Percentiles rank a stretch among this genome's conserved stretches.
phyloP scores from a whole-genome alignment of 2,888 invertebrate genomes.

The Rotaria magnacalcarata region DNA sequence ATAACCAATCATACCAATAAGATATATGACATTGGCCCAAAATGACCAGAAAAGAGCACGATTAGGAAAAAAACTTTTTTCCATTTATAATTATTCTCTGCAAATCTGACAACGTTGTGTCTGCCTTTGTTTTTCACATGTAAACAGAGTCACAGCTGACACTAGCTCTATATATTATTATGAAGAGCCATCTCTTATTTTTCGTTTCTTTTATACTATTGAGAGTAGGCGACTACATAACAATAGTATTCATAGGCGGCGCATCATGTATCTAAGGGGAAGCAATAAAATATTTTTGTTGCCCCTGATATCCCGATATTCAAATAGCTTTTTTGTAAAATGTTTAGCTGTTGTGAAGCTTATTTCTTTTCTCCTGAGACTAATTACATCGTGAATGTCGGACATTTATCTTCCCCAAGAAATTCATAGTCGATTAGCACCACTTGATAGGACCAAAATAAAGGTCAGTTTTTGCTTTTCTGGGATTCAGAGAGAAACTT shows the following conservation, averaged over 20 bases:
- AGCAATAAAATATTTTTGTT: too few species aligned
- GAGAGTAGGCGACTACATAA: background rate
- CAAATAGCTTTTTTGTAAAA: too few species aligned
- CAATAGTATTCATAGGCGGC: background rate
- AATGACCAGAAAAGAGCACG: conserved; percentile 4
- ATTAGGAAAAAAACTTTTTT: background rate
- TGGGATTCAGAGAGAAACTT: too few species aligned
- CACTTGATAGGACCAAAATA: too few species aligned
- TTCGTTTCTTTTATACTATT: background rate
- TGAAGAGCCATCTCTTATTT: background rate
- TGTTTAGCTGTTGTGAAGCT: too few species aligned
- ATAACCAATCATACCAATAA: background rate
- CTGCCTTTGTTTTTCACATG: background rate
- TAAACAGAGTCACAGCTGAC: background rate
- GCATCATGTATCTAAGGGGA: too few species aligned
- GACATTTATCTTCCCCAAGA: too few species aligned
- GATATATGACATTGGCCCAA: background rate
- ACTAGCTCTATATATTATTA: background rate
- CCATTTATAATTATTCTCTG: background rate
- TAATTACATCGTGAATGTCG: too few species aligned
- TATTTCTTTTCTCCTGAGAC: too few species aligned
- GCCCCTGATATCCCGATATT: too few species aligned
- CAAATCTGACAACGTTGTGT: background rate
- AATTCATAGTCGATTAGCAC: too few species aligned
- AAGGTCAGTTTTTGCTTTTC: too few species aligned